Evolutionary conservation across 2,797 vertebrate species (phyloP), one percentile per base, ranked within the genome.

Genomic region (Chloroceryle amazona): DNA sequence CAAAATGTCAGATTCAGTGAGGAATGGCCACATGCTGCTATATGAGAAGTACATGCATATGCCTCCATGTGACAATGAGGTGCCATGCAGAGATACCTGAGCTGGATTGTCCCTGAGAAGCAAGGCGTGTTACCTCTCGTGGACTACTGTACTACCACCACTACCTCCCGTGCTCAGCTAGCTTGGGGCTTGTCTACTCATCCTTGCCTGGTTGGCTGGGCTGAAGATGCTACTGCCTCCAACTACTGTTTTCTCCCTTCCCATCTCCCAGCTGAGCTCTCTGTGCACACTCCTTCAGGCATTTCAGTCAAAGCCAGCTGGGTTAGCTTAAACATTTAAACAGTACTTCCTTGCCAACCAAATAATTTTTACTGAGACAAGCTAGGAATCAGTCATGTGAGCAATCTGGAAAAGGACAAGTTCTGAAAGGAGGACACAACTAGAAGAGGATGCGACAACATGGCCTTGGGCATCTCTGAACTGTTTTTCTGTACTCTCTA

Each of bases 31-130:
- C 86, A 86, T 72, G 72, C 80, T 13, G 2, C 33, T 5, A n/a
- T 0, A 13, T 25, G 49, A 79, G 42, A 78, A 86, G 65, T 54
- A 57, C 84, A 84, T 83, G 92, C 94, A 93, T 26, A 79, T 0
- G 4, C 29, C 86, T 86, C 35, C 4, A 10, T 12, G 82, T 51
- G 90, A 86, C 3, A 2, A 61, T 13, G 76, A 75, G 68, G 62
- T 37, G 54, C 31, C 93, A 96, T 79, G 92, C 95, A 96, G 68
- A 94, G 95, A 75, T 76, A 90, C 86, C 95, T 93, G 95, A 89
- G 90, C 91, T 93, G 91, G 72, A 72, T 29, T 86, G 88, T 85
- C 90, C 78, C 93, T 78, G 85, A 83, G 90, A 11, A 95, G 93
- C 66, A 75, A 92, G 68, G 70, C 3, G 60, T 46, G 68, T 70